Evolutionary conservation across 2,797 vertebrate species (phyloP), one percentile per base, ranked within the genome.

Genomic region (Arnoldichthys spilopterus): DNA sequence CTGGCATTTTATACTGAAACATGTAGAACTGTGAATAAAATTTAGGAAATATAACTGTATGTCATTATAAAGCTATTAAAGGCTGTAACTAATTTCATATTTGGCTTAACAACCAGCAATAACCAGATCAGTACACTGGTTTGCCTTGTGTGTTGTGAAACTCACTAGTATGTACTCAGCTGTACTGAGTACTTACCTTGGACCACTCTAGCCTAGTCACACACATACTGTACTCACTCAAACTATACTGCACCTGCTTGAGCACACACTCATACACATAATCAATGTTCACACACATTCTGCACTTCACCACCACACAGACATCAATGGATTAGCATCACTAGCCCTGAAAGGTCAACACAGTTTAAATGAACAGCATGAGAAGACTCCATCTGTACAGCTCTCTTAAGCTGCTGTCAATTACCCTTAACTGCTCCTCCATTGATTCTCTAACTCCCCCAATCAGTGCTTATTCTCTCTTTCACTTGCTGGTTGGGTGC

Each of bases 371-470:
- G 63, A 80, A 67, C 64, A 71, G 66, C n/a, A 30, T 45, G 54
- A 24, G 34, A 53, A 18, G 18, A 62, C 59, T 68, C 66, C 66
- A 28, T 66, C 51, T 40, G 18, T 67, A 40, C 30, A 43, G 59
- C 40, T 67, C 58, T 76, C 76, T 79, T 70, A 69, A 75, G 45
- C 58, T 64, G 56, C 58, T 74, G 54, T 49, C 79, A 72, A 71
- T 85, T 81, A 74, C 62, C 75, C 77, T 71, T 28, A 69, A 75
- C 64, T 63, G 72, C 45, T 54, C 76, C 43, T 58, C 30, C 8
- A 16, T 78, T 61, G 72, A 76, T 81, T 78, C 67, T 59, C 34
- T 83, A 61, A 76, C 74, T 66, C 72, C 32, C 51, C 49, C 64
- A 62, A 56, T 79, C 66, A 76, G 40, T 73, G 64, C 22, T 30